Evolutionary conservation across 2,888 invertebrate genomes (phyloP).

Genomic region (Agrilus mali): DNA sequence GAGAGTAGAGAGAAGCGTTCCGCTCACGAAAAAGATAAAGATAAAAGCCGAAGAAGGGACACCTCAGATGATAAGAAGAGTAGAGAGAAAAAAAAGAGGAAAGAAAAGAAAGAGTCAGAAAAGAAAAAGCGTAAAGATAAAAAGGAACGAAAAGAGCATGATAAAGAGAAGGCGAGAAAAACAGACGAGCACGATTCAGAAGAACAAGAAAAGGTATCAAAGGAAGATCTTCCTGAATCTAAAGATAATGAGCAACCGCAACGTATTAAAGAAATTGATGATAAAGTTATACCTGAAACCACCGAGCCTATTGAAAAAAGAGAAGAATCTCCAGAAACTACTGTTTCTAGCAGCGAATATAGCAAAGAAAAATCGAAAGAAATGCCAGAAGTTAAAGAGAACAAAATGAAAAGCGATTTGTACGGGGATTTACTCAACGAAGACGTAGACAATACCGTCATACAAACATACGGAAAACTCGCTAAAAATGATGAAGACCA

Average conservation of each 20-base stretch:
- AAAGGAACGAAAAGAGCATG: conserved; percentile 27
- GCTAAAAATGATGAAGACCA: conserved; percentile 9
- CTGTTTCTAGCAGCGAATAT: conserved; percentile 5
- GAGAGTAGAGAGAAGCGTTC: conserved; percentile 28
- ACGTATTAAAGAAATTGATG: conserved; percentile 15
- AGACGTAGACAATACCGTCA: conserved; percentile 43
- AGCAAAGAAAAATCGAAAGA: conserved; percentile 12
- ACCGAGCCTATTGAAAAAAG: conserved; percentile 12
- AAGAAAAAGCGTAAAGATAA: conserved; percentile 26
- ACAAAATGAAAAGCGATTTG: conserved; percentile 28
- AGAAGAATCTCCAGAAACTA: conserved; percentile 4
- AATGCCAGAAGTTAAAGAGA: conserved; percentile 12
- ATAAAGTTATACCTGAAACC: conserved; percentile 17
- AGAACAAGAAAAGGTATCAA: conserved; percentile 16
- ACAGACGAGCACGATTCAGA: conserved; percentile 24
- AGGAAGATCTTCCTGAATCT: conserved; percentile 17
- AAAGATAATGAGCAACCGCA: conserved; percentile 22
- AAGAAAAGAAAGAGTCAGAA: conserved; percentile 36
- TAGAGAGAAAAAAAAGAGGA: conserved; percentile 42
- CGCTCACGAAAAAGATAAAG: conserved; percentile 8
- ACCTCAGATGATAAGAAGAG: conserved; percentile 29
- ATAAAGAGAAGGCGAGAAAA: conserved; percentile 30
- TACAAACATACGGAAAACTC: conserved; percentile 42
- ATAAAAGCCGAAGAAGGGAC: conserved; percentile 7
- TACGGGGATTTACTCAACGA: conserved; percentile 43